Evolutionary conservation across 2,888 invertebrate genomes (phyloP).

Genomic region (Xestia c-nigrum): DNA sequence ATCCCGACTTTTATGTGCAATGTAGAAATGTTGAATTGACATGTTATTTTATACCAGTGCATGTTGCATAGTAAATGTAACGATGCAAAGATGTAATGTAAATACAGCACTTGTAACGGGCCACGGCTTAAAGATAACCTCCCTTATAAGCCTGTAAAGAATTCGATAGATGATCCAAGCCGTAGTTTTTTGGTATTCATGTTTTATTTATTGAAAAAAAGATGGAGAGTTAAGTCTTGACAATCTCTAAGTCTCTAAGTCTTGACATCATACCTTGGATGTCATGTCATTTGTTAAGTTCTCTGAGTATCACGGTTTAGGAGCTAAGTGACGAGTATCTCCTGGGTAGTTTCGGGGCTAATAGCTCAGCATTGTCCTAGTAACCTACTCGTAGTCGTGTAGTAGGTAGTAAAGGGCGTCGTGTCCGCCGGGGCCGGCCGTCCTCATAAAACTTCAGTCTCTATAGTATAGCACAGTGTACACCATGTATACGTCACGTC

Average conservation of each 20-base stretch:
- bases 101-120: background rate
- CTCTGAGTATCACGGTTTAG: background rate
- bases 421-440: conserved; percentile 23
- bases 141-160: background rate
- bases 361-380: conserved; percentile 44
- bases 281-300: background rate
- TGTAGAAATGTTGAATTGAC: conserved; percentile 50
- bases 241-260: too few relatives aligned
- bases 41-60: conserved; percentile 15
- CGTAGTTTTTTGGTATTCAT: background rate
- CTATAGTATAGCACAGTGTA: conserved; percentile 11
- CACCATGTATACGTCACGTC: conserved; percentile 21
- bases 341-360: background rate
- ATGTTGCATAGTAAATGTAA: conserved; percentile 1
- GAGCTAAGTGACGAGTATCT: background rate
- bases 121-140: background rate
- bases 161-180: background rate
- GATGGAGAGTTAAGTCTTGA: background rate
- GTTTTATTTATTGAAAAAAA: background rate
- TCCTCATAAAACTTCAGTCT: conserved; percentile 35
- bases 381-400: conserved; percentile 30
- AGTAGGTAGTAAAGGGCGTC: conserved; percentile 29
- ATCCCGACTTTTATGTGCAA: conserved; percentile 55
- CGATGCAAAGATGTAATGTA: background rate
- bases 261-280: background rate